Evolutionary conservation across 2,888 invertebrate genomes (phyloP), one percentile per base, ranked within the genome.

Genomic region (Proisotoma minuta): DNA sequence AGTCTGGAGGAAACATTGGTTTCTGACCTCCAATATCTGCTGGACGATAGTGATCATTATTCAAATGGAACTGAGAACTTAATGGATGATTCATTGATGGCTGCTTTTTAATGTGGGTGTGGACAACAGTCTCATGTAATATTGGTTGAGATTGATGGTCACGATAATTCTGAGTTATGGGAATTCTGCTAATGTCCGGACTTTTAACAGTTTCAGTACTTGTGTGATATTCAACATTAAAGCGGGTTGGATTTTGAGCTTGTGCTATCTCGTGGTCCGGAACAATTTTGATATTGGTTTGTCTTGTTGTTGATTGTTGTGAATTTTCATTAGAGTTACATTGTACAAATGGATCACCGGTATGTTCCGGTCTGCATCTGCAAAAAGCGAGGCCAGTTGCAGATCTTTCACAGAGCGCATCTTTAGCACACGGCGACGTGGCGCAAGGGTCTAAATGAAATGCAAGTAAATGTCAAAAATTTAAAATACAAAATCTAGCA

Each of bases 321-420:
- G n/a, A n/a, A n/a, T n/a, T n/a, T n/a, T n/a, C n/a, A n/a, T n/a
- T n/a, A n/a, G n/a, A n/a, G n/a, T n/a, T n/a, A n/a, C n/a, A n/a
- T n/a, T n/a, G n/a, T n/a, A n/a, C 64, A 52, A 73, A 73, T 10
- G 73, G 70, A 57, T 73, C 68, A 8, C 72, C 73, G 43, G 53
- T 57, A 4, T 49, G 58, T n/a, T n/a, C n/a, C n/a, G n/a, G n/a
- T n/a, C n/a, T n/a, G n/a, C 73, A 73, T 40, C 60, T 54, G 62
- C 73, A 73, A 28, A 71, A 63, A 29, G 68, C 64, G 1, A 73
- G 57, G 5, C 58, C 60, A 1, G 59, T 43, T 59, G 59, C 64
- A 1, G 54, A 34, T 34, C 8, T 39, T 50, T 63, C 60, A 51
- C 73, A 73, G 39, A 66, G 60, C 18, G 73, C 73, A 4, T 66